Percentiles rank a stretch among this genome's conserved stretches.
Conservation (phyloP, 1,140 invertebrate genomes). For the Orchesella cincta region DNA sequence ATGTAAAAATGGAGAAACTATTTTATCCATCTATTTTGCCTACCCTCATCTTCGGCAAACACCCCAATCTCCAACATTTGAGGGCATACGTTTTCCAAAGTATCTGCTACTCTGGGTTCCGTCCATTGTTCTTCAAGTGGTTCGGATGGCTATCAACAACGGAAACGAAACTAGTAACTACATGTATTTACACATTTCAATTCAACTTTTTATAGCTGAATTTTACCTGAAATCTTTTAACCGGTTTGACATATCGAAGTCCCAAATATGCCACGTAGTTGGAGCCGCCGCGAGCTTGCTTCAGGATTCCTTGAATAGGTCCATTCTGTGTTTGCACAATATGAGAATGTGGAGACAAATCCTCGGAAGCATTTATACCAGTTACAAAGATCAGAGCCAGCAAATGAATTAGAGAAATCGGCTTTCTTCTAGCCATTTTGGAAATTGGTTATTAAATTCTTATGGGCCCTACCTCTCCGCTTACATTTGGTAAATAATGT, state of each 20-base stretch:
- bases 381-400: too few relatives aligned
- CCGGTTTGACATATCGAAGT: background rate
- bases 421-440: too few relatives aligned
- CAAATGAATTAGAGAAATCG: too few relatives aligned
- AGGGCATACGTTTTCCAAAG: background rate
- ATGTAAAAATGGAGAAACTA: too few relatives aligned
- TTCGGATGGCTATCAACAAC: background rate
- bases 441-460: too few relatives aligned
- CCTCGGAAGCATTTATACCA: too few relatives aligned
- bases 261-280: background rate
- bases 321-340: background rate
- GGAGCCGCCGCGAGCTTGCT: background rate
- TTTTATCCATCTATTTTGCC: too few relatives aligned
- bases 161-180: background rate
- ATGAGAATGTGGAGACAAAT: too few relatives aligned
- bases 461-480: too few relatives aligned
- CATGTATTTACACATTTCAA: background rate
- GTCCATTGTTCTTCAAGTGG: background rate
- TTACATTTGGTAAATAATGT: too few relatives aligned
- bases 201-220: background rate
- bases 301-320: background rate
- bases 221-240: conserved; percentile 5
- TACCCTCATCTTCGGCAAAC: background rate
- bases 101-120: background rate
- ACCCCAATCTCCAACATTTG: background rate